Evolutionary conservation across 1,140 invertebrate species (phyloP).

Genomic region (Mya arenaria): DNA sequence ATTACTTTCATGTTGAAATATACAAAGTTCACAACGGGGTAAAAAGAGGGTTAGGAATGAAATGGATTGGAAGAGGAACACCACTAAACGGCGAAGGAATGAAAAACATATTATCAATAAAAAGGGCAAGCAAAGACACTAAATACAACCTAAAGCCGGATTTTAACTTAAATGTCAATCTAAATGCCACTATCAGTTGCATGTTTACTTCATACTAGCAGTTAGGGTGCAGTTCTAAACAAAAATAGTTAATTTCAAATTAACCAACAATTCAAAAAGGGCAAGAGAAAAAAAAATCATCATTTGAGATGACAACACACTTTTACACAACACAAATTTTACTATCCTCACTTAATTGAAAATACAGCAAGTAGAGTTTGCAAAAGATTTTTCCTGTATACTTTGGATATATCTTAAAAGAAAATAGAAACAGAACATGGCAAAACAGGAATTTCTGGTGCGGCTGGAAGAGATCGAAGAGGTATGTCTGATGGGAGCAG

Average conservation of each 20-base stretch:
- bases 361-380: background rate
- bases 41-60: conserved; percentile 20
- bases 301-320: background rate
- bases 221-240: background rate
- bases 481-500: background rate
- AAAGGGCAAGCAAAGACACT: background rate
- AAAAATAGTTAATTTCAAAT: conserved; percentile 1
- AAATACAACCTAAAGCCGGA: background rate
- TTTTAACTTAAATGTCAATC: background rate
- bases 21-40: too few species aligned
- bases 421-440: background rate
- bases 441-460: background rate
- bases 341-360: background rate
- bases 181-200: conserved; percentile 3
- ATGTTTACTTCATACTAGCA: background rate
- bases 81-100: background rate
- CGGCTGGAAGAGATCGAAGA: background rate
- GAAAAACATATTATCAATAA: background rate
- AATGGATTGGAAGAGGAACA: conserved; percentile 8
- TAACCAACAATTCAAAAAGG: background rate
- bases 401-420: background rate
- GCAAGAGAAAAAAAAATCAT: background rate
- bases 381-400: conserved; percentile 26
- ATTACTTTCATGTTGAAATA: too few species aligned
- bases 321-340: background rate